Conservation (phyloP, 2,797 vertebrate genomes). For the Nothura maculosa region DNA sequence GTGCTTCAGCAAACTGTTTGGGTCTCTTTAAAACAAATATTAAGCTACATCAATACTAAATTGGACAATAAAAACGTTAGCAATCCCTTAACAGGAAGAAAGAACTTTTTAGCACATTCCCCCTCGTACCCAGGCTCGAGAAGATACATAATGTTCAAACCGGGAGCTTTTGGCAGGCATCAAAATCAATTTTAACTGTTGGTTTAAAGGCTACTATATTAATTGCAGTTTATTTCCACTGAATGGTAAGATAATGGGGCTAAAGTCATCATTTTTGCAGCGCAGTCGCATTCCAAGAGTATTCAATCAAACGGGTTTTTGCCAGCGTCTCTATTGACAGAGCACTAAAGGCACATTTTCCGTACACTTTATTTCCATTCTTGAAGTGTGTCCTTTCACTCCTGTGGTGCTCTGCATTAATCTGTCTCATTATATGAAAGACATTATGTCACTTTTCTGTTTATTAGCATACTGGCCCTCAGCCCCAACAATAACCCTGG, state of each 20-base stretch:
- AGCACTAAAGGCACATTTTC: conserved; percentile 10
- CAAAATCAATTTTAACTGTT: conserved; percentile 48
- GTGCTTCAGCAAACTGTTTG: conserved; percentile 74
- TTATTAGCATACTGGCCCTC: conserved; percentile 58
- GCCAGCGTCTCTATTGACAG: conserved; percentile 17
- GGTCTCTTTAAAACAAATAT: conserved; percentile 70
- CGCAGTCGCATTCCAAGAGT: not conserved
- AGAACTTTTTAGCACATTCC: not conserved
- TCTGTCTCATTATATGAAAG: conserved; percentile 67
- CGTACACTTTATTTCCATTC: conserved; percentile 39
- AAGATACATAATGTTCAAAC: conserved; percentile 41
- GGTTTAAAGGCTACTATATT: conserved; percentile 41
- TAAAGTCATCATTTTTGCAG: conserved; percentile 6
- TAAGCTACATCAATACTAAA: conserved; percentile 63
- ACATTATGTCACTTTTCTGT: conserved; percentile 56
- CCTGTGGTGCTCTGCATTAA: conserved; percentile 60
- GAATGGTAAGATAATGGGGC: conserved; percentile 28
- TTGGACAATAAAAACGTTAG: not conserved
- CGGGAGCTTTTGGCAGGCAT: not conserved
- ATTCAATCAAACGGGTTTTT: conserved; percentile 37
- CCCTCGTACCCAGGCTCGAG: not conserved
- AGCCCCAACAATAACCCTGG: conserved; percentile 38
- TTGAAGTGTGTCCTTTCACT: conserved; percentile 41
- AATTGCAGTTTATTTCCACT: conserved; percentile 54
- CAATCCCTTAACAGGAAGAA: conserved; percentile 20